Base-by-base conservation (phyloP, 2,113 vertebrate genomes). In the Lontra canadensis region DNA sequence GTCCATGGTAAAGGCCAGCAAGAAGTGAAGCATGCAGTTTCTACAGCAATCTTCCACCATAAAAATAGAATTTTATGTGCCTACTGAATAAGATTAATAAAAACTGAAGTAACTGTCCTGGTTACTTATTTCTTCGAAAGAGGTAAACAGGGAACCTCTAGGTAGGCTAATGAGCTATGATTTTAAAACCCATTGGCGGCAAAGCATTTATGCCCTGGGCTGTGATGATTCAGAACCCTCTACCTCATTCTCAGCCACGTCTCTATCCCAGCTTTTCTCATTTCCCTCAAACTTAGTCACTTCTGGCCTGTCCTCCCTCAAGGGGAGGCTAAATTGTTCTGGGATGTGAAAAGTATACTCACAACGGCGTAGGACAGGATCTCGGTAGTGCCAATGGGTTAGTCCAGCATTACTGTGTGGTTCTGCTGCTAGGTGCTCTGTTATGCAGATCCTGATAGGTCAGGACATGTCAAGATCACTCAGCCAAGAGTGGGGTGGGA, bases 1-100 rank as follows among this genome's bases (percentile, higher is more conserved):
- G 97, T 98, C 99, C 74, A 98, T 98, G 57, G 97, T 98, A 96
- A 99, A 99, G 96, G 98, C 98, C 0, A 96, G 92, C 0, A 99
- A 99, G 96, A 99, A 99, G 98, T 99, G 98, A 99, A 69, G 23
- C 98, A 0, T 5, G 11, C 2, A 47, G 97, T 91, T 79, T 96
- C 97, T 55, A 90, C 23, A 1, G 88, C 36, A 85, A 29, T 65
- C 36, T 65, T 74, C 47, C 13, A 23, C 36, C 12, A 29, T 29
- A 36, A 21, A 42, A 42, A 26, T 47, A 44, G 18, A 15, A 78
- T 18, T 79, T 26, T n/a, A 7, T 31, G 15, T 90, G 89, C 29
- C 85, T 74, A 49, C 29, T 59, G 42, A 89, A 4, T 52, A 31
- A 52, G n/a, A 52, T 61, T 71, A 42, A 55, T 67, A 52, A 67